Conservation (phyloP, 2,797 vertebrate genomes). For the Microctenopoma lineatum region DNA sequence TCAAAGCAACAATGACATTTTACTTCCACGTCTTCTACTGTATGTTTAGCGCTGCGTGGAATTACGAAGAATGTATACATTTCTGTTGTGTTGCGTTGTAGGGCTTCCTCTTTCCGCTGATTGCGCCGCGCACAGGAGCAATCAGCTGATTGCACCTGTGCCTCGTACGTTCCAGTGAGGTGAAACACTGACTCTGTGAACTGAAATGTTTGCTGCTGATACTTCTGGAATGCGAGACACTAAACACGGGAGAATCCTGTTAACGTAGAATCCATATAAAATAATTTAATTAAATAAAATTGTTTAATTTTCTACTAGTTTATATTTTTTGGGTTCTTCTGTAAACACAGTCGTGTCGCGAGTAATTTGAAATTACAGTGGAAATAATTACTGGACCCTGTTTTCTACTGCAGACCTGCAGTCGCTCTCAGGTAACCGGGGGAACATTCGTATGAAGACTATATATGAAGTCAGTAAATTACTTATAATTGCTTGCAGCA, state of each 20-base stretch:
- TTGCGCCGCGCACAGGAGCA: not conserved
- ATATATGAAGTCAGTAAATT: slow-evolving; percentile 31
- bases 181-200: slow-evolving; percentile 17
- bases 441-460: slow-evolving; percentile 3
- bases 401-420: slow-evolving; percentile 13
- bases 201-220: slow-evolving; percentile 11
- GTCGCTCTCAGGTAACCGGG: not conserved
- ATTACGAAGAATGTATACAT: not conserved
- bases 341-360: not conserved
- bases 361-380: not conserved
- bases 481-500: slow-evolving; percentile 20
- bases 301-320: not conserved
- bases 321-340: not conserved
- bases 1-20: not conserved
- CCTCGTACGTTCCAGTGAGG: slow-evolving; percentile 1
- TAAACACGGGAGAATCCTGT: slow-evolving; percentile 4
- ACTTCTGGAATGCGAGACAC: not conserved
- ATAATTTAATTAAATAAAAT: no score
- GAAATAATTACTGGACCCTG: not conserved
- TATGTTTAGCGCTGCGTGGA: not conserved
- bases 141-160: slow-evolving; percentile 18
- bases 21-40: not conserved
- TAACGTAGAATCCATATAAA: slow-evolving; percentile 4
- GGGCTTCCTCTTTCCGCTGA: not conserved
- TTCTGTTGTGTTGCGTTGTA: not conserved